Evolutionary conservation across 1,140 invertebrate species (phyloP).

Genomic region (Steinernema khuongi): DNA sequence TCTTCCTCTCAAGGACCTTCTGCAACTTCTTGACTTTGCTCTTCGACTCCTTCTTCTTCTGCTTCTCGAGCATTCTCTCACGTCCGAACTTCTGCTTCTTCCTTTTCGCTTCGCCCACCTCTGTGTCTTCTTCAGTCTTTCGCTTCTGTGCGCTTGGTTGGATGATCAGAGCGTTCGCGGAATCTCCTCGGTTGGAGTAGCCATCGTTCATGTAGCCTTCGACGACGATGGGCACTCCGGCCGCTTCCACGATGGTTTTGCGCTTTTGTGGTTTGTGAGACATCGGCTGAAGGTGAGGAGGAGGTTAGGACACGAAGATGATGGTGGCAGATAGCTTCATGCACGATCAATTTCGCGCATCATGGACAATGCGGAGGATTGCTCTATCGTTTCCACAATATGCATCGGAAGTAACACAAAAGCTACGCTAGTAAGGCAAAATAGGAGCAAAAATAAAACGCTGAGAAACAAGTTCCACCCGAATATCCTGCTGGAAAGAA

Average conservation of each 20-base stretch:
- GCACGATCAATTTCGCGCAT: too few relatives aligned
- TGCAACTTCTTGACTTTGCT: neutral
- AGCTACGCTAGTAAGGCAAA: too few relatives aligned
- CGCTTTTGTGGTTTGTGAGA: neutral
- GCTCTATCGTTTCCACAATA: too few relatives aligned
- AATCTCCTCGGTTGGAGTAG: neutral
- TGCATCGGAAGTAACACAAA: too few relatives aligned
- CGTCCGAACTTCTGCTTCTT: constrained; percentile 10
- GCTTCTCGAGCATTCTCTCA: neutral
- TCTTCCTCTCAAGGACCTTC: neutral
- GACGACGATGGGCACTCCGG: neutral
- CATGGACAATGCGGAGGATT: too few relatives aligned
- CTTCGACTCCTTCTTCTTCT: constrained; percentile 12
- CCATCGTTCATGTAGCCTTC: neutral
- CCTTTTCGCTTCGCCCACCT: neutral
- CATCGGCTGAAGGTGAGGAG: neutral
- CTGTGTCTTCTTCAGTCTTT: neutral
- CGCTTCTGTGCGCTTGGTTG: constrained; percentile 1
- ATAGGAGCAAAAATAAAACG: too few relatives aligned
- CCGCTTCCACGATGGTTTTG: neutral
- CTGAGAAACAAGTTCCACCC: too few relatives aligned
- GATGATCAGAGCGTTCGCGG: neutral
- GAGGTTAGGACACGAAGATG: neutral
- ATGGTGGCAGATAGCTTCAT: too few relatives aligned
- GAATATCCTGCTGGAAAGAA: too few relatives aligned